These are phyloP conservation scores for Falco novaeseelandiae DNA, from an alignment of 2,797 vertebrate genomes.

Conservation along the genomic window DNA sequence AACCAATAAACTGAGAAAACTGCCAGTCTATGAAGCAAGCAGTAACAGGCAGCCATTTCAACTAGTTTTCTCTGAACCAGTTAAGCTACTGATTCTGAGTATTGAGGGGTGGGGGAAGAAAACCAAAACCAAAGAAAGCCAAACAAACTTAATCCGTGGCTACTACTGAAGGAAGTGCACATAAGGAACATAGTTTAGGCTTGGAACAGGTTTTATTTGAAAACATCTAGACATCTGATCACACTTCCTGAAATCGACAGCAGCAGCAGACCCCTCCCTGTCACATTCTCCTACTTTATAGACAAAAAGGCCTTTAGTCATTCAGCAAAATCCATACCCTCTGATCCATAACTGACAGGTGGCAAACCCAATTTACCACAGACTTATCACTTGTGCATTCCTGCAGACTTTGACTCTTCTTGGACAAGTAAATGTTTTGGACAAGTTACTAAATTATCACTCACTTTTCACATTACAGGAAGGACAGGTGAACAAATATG, in stretches of 20 bases:
- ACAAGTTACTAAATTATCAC: not conserved
- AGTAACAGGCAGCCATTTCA: not conserved
- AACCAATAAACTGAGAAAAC: not conserved
- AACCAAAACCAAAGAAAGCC: not conserved
- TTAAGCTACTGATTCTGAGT: not conserved
- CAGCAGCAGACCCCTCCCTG: not conserved
- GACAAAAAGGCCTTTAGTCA: not conserved
- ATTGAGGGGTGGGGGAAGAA: not conserved
- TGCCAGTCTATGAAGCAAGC: not conserved
- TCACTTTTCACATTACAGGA: not conserved
- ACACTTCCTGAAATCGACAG: not conserved
- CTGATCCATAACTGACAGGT: not conserved
- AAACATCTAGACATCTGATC: not conserved
- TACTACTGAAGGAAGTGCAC: not conserved
- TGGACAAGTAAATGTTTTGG: not conserved
- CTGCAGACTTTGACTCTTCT: not conserved
- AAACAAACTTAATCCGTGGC: not conserved
- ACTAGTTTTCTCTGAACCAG: not conserved
- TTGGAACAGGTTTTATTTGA: not conserved
- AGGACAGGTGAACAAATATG: not conserved
- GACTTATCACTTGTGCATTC: not conserved
- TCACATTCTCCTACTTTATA: not conserved
- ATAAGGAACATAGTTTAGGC: not conserved
- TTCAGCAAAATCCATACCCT: not conserved
- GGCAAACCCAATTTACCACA: not conserved